Base-by-base conservation (phyloP, 2,113 vertebrate species). In the Passer domesticus region DNA sequence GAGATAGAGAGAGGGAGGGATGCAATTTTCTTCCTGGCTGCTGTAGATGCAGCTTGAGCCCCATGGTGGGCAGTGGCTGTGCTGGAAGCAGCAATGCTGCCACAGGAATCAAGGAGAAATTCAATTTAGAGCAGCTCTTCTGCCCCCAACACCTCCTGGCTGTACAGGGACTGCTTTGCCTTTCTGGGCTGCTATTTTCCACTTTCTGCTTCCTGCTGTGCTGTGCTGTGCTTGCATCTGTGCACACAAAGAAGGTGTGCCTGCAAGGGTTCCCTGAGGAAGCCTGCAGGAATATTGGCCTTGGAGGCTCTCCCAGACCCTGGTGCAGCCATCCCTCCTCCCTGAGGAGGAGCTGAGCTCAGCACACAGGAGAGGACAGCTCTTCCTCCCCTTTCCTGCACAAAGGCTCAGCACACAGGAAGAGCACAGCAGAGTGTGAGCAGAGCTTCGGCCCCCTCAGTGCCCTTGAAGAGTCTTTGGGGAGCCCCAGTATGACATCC, bases 221-320 rank as follows among this genome's bases (percentile, higher is more conserved):
- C 6, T 0, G 58, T 52, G 13, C 50, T 60, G 28, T 8, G 21
- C 15, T 31, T 53, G 20, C 11, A 5, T 2, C 7, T 46, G 1
- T n/a, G 43, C 5, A 10, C 5, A 1, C 6, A n/a, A 15, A 4
- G 52, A 9, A 2, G 0, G 3, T 9, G 41, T 50, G n/a, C 22
- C 23, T 30, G 60, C 19, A 10, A 3, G 23, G 24, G 16, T 1
- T 30, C 33, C 50, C 39, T 4, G 22, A 52, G 39, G 28, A 37
- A 11, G 15, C 11, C 49, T 19, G 17, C 31, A 67, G 86, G 74
- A 59, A 33, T 16, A 2, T 8, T 7, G 14, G 27, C 3, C 44
- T 15, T 4, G 0, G 37, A 10, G 35, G 16, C 10, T 70, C 25
- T 13, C 16, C 15, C 3, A 52, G 37, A 11, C 13, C 14, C 24